Base-by-base conservation (phyloP, 2,797 vertebrate species). In the Octomys mimax region DNA sequence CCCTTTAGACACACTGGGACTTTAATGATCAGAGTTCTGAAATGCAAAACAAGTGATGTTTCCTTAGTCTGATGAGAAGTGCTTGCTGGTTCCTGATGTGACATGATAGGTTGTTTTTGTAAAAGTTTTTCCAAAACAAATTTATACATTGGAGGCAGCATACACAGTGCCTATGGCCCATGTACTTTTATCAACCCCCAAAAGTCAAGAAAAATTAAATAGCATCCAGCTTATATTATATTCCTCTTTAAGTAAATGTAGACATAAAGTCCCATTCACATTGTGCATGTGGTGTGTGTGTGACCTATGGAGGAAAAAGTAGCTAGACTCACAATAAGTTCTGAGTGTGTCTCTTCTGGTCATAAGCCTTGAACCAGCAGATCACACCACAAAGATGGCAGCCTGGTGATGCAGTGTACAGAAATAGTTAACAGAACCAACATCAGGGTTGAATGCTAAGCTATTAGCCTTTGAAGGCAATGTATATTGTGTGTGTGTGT, bases 21-120 rank as follows among this genome's bases (percentile, higher is more conserved):
- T 97, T 78, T 71, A 96, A 97, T 90, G 95, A 98, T 77, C 68
- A 96, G 52, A 77, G 78, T 97, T 98, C 97, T 95, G 97, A 79
- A 97, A 95, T 95, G 73, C 49, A 61, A 14, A 88, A 2, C 10
- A 42, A 18, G 54, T 52, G 13, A 12, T 21, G 21, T 85, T 59
- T 59, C 28, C 14, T 61, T 3, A 49, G 10, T 92, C 71, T 31
- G 86, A 18, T 88, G 89, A 96, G 90, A 98, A 89, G 49, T 84
- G 92, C 88, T 98, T 96, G 83, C 94, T 96, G 84, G 89, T 79
- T 96, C 85, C 94, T 95, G 73, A 97, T 94, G 39, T 66, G 73
- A 94, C 71, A 84, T 79, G 95, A 94, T 87, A 77, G 5, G 75
- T 92, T 79, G 94, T 54, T 92, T 96, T 79, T 62, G 71, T 92